Evolutionary conservation across 2,113 vertebrate species (phyloP), one percentile per base, ranked within the genome.

Genomic region (Prolemur simus): DNA sequence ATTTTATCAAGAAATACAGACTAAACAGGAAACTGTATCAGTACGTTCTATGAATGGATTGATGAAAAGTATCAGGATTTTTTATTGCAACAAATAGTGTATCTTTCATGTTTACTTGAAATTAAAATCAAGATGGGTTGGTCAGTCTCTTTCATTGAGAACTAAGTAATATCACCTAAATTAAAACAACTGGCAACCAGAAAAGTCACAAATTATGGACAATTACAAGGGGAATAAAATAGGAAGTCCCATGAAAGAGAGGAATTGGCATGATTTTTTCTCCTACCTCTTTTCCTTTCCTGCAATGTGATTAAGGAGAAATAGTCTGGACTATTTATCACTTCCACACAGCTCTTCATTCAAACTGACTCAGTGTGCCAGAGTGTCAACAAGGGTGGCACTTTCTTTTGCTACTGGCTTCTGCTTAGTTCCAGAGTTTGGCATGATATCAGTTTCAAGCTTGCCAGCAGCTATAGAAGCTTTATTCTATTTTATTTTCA

Each of bases 331-430:
- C 42, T 82, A 85, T 91, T 95, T 86, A 78, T 92, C 49, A 21
- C 49, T 95, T 93, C 74, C 81, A 47, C 63, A 89, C 82, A 96
- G 92, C 89, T 97, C 94, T 95, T 95, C 95, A 87, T 60, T 89
- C 87, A 97, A 96, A 98, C 74, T 92, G 81, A 97, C 66, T 96
- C 92, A 89, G 86, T 91, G 32, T 82, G 86, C 89, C 89, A 91
- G 52, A 76, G 76, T 89, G 89, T 88, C 95, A 98, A 91, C 94
- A 96, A 97, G 94, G 54, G 92, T 81, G 96, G 89, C 95, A 68
- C 85, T 98, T 96, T 77, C 93, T 97, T 97, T 97, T 96, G 87
- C 94, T 95, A 69, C 68, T 85, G 96, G 95, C 97, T 98, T 97
- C 96, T 97, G 93, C 92, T 98, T 92, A 92, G 89, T 84, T 97